Percentiles rank a stretch among this genome's conserved stretches.
These are phyloP conservation scores for Pogonocichla stellata DNA, from an alignment of 2,113 vertebrate genomes.

Conservation along the genomic window DNA sequence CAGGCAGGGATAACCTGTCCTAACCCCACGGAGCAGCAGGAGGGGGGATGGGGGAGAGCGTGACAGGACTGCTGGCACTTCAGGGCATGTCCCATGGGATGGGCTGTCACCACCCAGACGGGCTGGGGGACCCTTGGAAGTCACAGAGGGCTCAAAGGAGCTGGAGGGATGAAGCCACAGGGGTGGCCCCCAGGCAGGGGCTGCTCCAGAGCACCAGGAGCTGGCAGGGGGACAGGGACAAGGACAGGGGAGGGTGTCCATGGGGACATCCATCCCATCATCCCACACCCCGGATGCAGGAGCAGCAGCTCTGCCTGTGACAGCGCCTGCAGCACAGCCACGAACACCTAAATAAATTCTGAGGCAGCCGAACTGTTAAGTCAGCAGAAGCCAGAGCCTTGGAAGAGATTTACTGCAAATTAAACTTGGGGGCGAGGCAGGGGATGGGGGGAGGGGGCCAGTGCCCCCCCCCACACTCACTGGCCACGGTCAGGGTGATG, in stretches of 20 bases:
- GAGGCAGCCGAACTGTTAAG: not conserved
- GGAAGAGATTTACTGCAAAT: slow-evolving; percentile 57
- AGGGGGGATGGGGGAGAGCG: fast-evolving
- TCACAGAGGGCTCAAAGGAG: not conserved
- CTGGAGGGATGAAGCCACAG: fast-evolving
- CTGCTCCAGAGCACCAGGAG: not conserved
- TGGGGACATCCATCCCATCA: not conserved
- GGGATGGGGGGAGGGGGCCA: fast-evolving
- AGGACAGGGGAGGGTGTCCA: fast-evolving
- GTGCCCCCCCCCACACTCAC: slow-evolving; percentile 76
- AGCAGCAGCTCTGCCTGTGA: not conserved
- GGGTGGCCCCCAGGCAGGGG: not conserved
- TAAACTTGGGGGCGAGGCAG: not conserved
- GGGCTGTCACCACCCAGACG: not conserved
- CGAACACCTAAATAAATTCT: not conserved
- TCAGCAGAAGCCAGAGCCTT: slow-evolving; percentile 16
- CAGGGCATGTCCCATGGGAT: fast-evolving
- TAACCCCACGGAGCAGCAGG: fast-evolving
- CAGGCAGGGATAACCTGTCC: fast-evolving
- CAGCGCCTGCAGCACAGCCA: not conserved
- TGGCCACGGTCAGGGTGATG: slow-evolving; percentile 89
- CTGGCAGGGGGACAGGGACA: fast-evolving
- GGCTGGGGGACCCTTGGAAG: fast-evolving
- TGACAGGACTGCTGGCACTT: fast-evolving
- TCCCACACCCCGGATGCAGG: not conserved